These are phyloP conservation scores for Stegodyphus mimosarum DNA, from an alignment of 1,140 invertebrate species.

Conservation along the genomic window DNA sequence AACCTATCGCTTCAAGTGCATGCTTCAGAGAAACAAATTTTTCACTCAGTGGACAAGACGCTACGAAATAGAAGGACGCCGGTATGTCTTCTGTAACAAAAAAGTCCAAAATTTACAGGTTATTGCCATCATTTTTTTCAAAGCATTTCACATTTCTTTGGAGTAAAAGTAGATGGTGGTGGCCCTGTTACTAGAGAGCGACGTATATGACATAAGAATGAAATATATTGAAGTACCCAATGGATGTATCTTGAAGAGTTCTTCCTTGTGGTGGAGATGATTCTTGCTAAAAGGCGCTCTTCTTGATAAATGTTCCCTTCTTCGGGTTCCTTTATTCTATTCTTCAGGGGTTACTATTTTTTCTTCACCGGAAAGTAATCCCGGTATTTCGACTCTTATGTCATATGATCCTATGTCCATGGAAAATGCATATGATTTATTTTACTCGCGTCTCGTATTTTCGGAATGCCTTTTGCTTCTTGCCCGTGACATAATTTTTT, in stretches of 20 bases:
- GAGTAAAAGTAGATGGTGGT: neutral
- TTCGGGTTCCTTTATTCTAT: constrained; percentile 5
- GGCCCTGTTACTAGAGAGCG: no score
- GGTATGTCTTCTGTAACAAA: no score
- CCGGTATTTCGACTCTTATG: constrained; percentile 30
- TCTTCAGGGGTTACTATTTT: constrained; percentile 7
- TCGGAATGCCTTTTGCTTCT: no score
- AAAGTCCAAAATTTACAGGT: constrained; percentile 15
- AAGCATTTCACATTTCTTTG: constrained; percentile 23
- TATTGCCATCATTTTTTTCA: constrained; percentile 30
- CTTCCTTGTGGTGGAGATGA: neutral
- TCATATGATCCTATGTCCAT: neutral
- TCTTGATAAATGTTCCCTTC: no score
- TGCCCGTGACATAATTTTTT: no score
- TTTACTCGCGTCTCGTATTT: no score
- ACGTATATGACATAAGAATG: neutral
- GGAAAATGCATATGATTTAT: no score
- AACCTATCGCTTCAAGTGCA: no score
- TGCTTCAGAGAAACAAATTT: no score
- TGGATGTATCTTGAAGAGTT: constrained; percentile 35
- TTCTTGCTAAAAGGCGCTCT: neutral
- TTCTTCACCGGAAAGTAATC: constrained; percentile 24
- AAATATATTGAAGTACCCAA: constrained; percentile 11
- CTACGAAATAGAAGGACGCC: no score
- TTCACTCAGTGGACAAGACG: no score